Evolutionary conservation across 2,888 invertebrate genomes (phyloP), one percentile per base, ranked within the genome.

Genomic region (Calliphora vomitoria): DNA sequence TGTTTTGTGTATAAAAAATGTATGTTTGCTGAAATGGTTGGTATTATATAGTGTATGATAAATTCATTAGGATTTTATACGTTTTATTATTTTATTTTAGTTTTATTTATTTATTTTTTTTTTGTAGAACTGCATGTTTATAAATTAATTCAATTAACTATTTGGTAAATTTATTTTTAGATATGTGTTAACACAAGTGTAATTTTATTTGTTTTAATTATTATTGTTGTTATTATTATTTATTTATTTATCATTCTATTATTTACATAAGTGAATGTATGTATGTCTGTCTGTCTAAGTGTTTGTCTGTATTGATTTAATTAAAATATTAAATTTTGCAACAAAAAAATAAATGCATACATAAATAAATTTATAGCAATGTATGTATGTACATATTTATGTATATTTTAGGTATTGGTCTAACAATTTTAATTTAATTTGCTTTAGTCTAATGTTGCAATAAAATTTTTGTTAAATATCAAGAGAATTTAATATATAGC

Each of bases 161-260:
- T 85, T 84, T 81, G 75, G 72, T 84, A 84, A 84, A 79, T 84
- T 79, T 78, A 75, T 72, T 78, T 85, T 87, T 85, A 85, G 87
- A 87, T 87, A 85, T 87, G 87, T 87, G 82, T 87, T 85, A 87
- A 87, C 87, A 87, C 85, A 87, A 87, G 85, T 87, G 87, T 85
- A 85, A 82, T 68, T 79, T 85, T 82, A 74, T 82, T 74, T 76
- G 18, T 64, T 85, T 82, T 71, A 71, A 62, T 71, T 78, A 50
- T 66, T 78, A 68, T 72, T 86, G 38, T 86, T 71, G 53, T 71
- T 69, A n/a, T n/a, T n/a, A n/a, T n/a, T n/a, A n/a, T n/a, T n/a
- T n/a, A 60, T 83, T 66, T 75, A 82, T 62, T 83, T 44, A 35
- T 75, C 20, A 66, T 55, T 50, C 69, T 72, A 47, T 82, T 85